A percentile compares a stretch with the other conserved stretches of the same genome.
These are phyloP conservation scores for Monochamus alternatus DNA, from an alignment of 2,888 invertebrate genomes.

Conservation along the genomic window DNA sequence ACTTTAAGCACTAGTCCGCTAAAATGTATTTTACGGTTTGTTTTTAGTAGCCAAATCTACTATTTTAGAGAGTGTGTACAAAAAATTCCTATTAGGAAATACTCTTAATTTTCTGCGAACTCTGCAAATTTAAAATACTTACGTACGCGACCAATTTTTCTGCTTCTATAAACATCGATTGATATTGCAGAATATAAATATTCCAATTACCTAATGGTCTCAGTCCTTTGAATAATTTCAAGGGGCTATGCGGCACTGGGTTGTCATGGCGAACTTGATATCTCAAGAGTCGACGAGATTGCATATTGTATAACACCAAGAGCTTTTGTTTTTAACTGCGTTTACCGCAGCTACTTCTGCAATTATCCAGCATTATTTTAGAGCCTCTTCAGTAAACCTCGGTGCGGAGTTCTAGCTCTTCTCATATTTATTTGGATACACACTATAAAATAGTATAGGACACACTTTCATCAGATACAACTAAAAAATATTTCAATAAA, in stretches of 20 bases:
- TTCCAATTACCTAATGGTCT: neutral
- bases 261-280: constrained; percentile 22
- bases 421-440: neutral
- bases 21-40: no score
- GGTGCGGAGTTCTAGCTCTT: constrained; percentile 8
- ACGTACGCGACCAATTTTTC: no score
- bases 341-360: constrained; percentile 50
- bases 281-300: constrained; percentile 43
- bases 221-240: constrained; percentile 5
- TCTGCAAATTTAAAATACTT: no score
- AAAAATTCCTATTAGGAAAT: no score
- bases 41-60: no score
- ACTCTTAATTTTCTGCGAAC: no score
- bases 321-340: constrained; percentile 53
- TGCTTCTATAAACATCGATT: no score
- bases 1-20: no score
- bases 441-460: neutral
- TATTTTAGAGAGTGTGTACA: no score
- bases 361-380: constrained; percentile 51
- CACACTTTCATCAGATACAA: no score
- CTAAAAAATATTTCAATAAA: no score
- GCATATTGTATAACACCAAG: constrained; percentile 47
- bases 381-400: constrained; percentile 22
- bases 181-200: neutral
- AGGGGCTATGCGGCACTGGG: neutral